Evolutionary conservation across 2,888 invertebrate genomes (phyloP), one percentile per base, ranked within the genome.

Genomic region (Petrolisthes manimaculis): DNA sequence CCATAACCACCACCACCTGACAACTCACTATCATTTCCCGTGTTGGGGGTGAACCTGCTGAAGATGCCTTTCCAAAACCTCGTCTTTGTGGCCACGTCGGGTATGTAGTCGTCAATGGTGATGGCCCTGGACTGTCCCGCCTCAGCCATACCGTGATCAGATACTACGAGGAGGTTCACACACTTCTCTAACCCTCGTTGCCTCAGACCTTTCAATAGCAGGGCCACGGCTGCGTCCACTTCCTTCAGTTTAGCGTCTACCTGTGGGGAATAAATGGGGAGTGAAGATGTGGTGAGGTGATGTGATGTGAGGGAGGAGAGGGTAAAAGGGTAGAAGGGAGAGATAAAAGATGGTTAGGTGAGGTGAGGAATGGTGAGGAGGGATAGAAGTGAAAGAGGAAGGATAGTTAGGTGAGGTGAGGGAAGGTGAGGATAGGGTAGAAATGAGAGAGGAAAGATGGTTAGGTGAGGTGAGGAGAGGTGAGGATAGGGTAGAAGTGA

Each of bases 61-160:
- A 90, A 90, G 82, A 89, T 77, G 12, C 90, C 90, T 24, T 89
- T 78, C 83, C 83, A 90, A 71, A 88, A 88, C 69, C 89, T 83
- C n/a, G 89, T 89, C 9, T 75, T 61, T 18, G 77, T 83, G 9
- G 14, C 61, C 71, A 90, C 9, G 74, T 88, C 84, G 24, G 88
- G 89, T 24, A 88, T 85, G 53, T 83, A 86, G 8, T 86, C 55
- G 24, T 89, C 83, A 24, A 89, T 61, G 51, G 18, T 67, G 18
- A 90, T 74, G 8, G 80, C 88, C 54, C 86, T 79, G 37, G 84
- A 54, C 61, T 78, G 81, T 3, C 90, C 90, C 9, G 90, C 88
- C 67, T 84, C 86, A 6, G 91, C 88, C 91, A 91, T 91, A 92
- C 92, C 92, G 90, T 92, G 92, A 88, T 92, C 93, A 0, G 92